Conservation (phyloP, 2,113 vertebrate genomes). For the Tiliqua scincoides region DNA sequence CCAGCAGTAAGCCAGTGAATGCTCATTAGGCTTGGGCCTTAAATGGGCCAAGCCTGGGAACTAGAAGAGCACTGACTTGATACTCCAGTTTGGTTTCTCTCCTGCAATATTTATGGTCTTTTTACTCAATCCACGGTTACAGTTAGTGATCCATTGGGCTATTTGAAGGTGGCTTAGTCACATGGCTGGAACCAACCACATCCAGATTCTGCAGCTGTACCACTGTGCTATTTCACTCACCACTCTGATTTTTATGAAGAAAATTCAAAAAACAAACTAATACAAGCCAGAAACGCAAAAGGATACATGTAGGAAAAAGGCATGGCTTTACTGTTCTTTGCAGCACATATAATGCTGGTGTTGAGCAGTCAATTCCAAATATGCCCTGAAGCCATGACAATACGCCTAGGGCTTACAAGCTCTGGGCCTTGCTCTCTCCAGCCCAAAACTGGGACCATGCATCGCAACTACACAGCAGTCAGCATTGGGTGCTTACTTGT, state of each 20-base stretch:
- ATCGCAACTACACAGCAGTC: no score
- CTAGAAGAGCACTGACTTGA: no score
- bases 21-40: no score
- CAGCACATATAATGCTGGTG: background rate
- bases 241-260: background rate
- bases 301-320: background rate
- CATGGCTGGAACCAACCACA: background rate
- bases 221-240: background rate
- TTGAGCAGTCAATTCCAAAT: background rate
- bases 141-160: no score
- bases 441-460: background rate
- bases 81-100: no score
- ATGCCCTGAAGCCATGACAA: background rate
- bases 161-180: background rate
- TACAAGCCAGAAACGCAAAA: no score
- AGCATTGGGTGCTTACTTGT: slow-evolving; percentile 1
- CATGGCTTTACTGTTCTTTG: background rate
- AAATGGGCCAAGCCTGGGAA: no score
- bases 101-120: no score
- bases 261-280: background rate
- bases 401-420: background rate
- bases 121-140: no score
- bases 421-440: background rate
- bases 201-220: background rate
- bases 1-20: no score